These are phyloP conservation scores for Laodelphax striatellus DNA, from an alignment of 1,140 invertebrate species.

Conservation along the genomic window DNA sequence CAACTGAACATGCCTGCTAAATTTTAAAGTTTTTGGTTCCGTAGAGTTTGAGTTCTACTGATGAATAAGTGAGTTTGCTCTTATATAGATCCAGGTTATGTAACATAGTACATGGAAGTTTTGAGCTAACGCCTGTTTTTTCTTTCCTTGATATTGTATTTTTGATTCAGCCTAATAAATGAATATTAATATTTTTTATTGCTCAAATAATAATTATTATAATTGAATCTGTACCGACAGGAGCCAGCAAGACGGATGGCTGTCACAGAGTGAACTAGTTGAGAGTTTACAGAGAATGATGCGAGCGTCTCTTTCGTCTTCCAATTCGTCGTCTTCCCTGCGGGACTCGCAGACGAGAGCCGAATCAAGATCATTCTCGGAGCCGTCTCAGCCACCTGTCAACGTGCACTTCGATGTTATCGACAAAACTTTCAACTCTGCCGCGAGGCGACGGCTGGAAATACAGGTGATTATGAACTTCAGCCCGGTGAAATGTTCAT, in stretches of 20 bases:
- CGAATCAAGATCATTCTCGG: not conserved
- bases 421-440: constrained; percentile 1
- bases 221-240: not conserved
- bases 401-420: not conserved
- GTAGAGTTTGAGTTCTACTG: too few relatives aligned
- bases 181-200: too few relatives aligned
- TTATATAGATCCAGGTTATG: too few relatives aligned
- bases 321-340: not conserved
- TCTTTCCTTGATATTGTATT: too few relatives aligned
- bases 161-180: too few relatives aligned
- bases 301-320: not conserved
- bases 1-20: too few relatives aligned
- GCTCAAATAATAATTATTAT: constrained; percentile 45
- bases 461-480: not conserved
- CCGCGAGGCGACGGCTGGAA: not conserved
- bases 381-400: not conserved
- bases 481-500: too few relatives aligned
- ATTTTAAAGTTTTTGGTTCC: too few relatives aligned
- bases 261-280: not conserved
- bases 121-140: too few relatives aligned
- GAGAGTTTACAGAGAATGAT: not conserved
- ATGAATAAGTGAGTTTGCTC: too few relatives aligned
- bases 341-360: not conserved
- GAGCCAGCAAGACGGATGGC: not conserved
- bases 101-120: too few relatives aligned